Conservation (phyloP, 2,797 vertebrate species). For the Scarus forsteni region DNA sequence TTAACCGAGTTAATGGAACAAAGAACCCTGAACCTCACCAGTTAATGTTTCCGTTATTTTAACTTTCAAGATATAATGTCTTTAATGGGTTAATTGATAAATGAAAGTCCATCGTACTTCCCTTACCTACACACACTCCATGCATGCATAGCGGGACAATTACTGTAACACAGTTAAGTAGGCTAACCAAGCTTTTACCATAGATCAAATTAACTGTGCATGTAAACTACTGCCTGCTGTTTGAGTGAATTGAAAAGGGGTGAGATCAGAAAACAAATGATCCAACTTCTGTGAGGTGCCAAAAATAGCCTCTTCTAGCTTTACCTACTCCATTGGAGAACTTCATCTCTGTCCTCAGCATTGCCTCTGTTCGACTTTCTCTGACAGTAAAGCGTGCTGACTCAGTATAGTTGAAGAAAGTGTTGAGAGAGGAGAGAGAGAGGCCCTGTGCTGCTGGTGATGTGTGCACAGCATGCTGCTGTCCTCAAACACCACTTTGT, state of each 20-base stretch:
- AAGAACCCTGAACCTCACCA: not conserved
- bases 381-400: not conserved
- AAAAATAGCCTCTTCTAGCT: conserved; percentile 13
- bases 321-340: conserved; percentile 1
- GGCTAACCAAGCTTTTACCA: no score
- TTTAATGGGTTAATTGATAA: no score
- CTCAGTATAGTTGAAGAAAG: not conserved
- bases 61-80: no score
- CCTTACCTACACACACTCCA: no score
- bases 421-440: conserved; percentile 23
- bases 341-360: conserved; percentile 16
- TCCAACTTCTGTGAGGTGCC: not conserved
- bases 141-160: no score
- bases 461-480: conserved; percentile 62
- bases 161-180: no score
- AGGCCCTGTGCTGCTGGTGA: conserved; percentile 35
- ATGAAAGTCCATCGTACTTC: no score
- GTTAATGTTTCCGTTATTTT: not conserved
- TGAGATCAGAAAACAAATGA: no score
- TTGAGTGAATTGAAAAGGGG: no score
- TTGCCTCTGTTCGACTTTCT: not conserved
- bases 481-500: conserved; percentile 14
- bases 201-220: no score
- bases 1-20: no score
- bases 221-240: no score